phyloP scores from a whole-genome alignment of 2,888 invertebrate genomes.

The Rhagophthalmus giganteus region DNA sequence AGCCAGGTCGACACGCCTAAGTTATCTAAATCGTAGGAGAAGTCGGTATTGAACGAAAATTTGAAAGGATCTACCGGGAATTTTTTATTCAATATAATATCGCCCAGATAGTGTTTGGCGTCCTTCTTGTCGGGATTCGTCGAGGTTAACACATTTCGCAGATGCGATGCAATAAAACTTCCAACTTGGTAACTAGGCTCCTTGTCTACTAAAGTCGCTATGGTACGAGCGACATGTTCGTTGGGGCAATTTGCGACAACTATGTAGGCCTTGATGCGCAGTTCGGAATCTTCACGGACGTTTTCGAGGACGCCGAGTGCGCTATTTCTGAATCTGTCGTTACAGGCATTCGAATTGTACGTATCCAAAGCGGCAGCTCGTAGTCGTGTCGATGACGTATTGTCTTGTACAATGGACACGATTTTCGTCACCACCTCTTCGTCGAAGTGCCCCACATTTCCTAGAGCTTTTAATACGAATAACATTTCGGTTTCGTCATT shows the following conservation, averaged over 20 bases:
- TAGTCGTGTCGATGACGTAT: slow-evolving; percentile 65
- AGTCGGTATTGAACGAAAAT: slow-evolving; percentile 76
- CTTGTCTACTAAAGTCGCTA: slow-evolving; percentile 70
- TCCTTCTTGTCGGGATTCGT: slow-evolving; percentile 72
- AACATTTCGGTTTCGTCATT: slow-evolving; percentile 70
- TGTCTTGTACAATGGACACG: slow-evolving; percentile 63
- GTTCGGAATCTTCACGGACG: slow-evolving; percentile 77
- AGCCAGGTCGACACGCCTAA: slow-evolving; percentile 69
- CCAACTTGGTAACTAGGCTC: slow-evolving; percentile 87
- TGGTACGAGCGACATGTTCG: slow-evolving; percentile 66
- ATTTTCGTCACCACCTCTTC: slow-evolving; percentile 64
- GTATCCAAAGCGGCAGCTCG: slow-evolving; percentile 80
- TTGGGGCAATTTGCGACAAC: slow-evolving; percentile 77
- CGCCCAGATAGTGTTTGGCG: slow-evolving; percentile 59
- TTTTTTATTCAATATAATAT: slow-evolving; percentile 56
- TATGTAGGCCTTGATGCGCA: slow-evolving; percentile 85
- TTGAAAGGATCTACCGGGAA: slow-evolving; percentile 76
- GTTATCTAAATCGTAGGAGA: slow-evolving; percentile 71
- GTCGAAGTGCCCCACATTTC: slow-evolving; percentile 72
- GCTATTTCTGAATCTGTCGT: slow-evolving; percentile 54
- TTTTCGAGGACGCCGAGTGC: slow-evolving; percentile 70
- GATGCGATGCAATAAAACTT: slow-evolving; percentile 81
- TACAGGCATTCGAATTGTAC: slow-evolving; percentile 71
- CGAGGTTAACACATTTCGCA: slow-evolving; percentile 75
- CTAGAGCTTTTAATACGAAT: slow-evolving; percentile 77